Evolutionary conservation across 2,797 vertebrate genomes (phyloP), one percentile per base, ranked within the genome.

Genomic region (Xyrichtys novacula): DNA sequence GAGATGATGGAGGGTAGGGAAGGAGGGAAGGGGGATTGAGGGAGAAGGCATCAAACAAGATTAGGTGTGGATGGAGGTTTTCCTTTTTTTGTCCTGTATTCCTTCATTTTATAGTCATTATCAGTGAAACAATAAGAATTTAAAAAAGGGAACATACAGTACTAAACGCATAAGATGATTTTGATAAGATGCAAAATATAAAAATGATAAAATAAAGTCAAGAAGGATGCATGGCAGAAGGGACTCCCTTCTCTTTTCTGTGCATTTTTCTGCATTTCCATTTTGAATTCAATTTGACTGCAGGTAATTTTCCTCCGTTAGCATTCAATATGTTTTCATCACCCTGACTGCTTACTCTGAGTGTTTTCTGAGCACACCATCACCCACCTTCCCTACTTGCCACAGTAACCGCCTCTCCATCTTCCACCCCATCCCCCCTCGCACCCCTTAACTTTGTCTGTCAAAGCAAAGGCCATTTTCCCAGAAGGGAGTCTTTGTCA

Each of bases 221-320:
- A 49, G 68, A 71, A 14, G 25, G 28, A 26, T 17, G 28, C 48
- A 54, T 65, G 72, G 50, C 43, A 43, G 1, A 32, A 23, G 12
- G 39, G 28, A 47, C 62, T 64, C 44, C 4, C 26, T 9, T 63
- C 50, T 72, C 46, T 32, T 54, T 56, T 42, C 53, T 44, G 23
- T 81, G 69, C 46, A 31, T 75, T 74, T 86, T 62, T 70, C 66
- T 62, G 40, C 67, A 71, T 61, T 46, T 74, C 77, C 53, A 75
- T 70, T 74, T 70, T 61, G 62, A 90, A 90, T 89, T 91, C 80
- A 79, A 83, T 92, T 85, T 90, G 75, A 82, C 83, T 86, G 49
- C 1, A 63, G 79, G 86, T 88, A 83, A 90, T 86, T 88, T 84
- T 47, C 76, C 80, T 57, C 64, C 46, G 44, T 79, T 87, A 81